These are phyloP conservation scores for Connochaetes taurinus DNA, from an alignment of 2,113 vertebrate species.

Conservation along the genomic window DNA sequence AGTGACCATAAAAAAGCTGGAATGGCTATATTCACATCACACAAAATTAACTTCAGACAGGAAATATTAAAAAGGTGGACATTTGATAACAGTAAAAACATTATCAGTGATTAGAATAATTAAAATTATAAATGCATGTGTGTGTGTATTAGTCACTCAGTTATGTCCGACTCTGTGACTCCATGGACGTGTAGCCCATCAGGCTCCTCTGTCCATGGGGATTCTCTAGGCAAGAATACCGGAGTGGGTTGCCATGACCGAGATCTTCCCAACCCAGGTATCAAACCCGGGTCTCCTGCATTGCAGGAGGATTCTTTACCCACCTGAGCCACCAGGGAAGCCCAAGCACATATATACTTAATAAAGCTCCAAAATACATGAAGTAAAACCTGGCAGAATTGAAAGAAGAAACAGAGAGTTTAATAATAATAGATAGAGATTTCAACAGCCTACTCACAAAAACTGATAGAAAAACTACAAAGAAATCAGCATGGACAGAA, in stretches of 20 bases:
- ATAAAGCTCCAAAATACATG: not conserved
- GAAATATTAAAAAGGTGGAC: not conserved
- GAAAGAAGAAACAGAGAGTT: not conserved
- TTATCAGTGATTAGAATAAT: not conserved
- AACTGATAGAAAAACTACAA: not conserved
- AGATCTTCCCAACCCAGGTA: not conserved
- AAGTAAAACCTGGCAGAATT: not conserved
- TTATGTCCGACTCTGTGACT: not conserved
- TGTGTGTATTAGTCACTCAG: not conserved
- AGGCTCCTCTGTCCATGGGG: not conserved
- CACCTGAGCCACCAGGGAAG: not conserved
- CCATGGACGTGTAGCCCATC: not conserved
- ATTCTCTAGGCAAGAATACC: not conserved
- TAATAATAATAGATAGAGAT: not conserved
- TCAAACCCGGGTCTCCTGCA: not conserved
- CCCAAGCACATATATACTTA: not conserved
- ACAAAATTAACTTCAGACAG: constrained; percentile 2
- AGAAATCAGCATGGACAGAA: not conserved
- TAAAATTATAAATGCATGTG: not conserved
- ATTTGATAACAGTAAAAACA: not conserved
- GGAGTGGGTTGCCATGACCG: not conserved
- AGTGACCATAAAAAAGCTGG: not conserved
- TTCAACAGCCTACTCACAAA: not conserved
- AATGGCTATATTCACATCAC: not conserved
- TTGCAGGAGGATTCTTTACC: not conserved